Evolutionary conservation across 2,888 invertebrate genomes (phyloP).

Genomic region (Drosophila suboccidentalis): DNA sequence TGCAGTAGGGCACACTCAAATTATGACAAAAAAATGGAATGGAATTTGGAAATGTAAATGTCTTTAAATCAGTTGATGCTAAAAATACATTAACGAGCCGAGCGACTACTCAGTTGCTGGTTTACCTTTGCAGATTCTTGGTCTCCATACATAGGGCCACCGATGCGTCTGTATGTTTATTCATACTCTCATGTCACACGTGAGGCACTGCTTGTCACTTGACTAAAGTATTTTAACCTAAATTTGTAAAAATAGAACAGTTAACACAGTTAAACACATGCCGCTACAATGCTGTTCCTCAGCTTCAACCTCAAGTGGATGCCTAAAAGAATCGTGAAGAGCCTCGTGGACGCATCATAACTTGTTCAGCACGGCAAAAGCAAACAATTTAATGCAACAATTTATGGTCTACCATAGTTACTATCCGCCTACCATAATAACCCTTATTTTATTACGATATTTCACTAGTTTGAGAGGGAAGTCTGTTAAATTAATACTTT

Average conservation of each 20-base stretch:
- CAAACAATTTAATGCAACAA: neutral
- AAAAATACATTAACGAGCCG: neutral
- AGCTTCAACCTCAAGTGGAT: constrained; percentile 54
- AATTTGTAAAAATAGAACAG: constrained; percentile 77
- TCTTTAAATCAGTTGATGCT: neutral
- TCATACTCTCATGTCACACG: neutral
- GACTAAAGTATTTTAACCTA: constrained; percentile 74
- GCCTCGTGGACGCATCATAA: neutral
- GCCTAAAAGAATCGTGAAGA: constrained; percentile 51
- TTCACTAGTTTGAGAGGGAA: no score
- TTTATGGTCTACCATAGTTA: neutral
- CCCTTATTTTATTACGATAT: neutral
- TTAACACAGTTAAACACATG: constrained; percentile 43
- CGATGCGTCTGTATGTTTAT: neutral
- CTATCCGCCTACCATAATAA: neutral
- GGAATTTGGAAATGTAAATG: neutral
- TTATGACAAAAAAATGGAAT: neutral
- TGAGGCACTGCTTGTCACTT: constrained; percentile 47
- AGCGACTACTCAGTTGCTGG: neutral
- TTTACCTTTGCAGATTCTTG: neutral
- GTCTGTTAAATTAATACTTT: neutral
- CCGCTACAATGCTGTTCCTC: constrained; percentile 15
- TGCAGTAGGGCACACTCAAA: neutral
- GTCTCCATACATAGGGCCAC: neutral
- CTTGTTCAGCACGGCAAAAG: neutral